A percentile compares a stretch with the other conserved stretches of the same genome.
phyloP scores from a whole-genome alignment of 2,113 vertebrate species.

The Apteryx mantelli region DNA sequence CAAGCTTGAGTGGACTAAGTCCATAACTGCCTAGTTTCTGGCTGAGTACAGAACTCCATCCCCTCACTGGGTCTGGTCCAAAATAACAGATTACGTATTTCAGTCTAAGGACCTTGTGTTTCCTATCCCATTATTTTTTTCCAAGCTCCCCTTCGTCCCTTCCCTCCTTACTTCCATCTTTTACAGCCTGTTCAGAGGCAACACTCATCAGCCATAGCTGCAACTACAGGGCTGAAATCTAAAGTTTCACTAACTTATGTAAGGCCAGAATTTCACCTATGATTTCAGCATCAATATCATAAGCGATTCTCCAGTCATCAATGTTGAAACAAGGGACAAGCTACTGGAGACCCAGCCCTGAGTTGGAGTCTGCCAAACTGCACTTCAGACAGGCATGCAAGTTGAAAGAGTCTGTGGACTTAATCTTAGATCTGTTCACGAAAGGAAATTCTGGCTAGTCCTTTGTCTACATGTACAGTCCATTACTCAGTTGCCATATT shows the following conservation, averaged over 20 bases:
- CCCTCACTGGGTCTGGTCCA: neutral
- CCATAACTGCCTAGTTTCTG: neutral
- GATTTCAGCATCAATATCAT: neutral
- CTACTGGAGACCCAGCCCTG: neutral
- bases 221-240: neutral
- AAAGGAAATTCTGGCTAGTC: neutral
- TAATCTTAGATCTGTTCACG: neutral
- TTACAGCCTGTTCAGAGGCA: neutral
- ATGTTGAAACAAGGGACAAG: neutral
- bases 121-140: neutral
- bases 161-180: neutral
- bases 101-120: neutral
- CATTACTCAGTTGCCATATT: neutral
- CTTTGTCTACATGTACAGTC: neutral
- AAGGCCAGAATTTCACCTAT: neutral
- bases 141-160: neutral
- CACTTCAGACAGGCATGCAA: fast-evolving
- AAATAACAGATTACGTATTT: neutral
- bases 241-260: neutral
- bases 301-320: neutral
- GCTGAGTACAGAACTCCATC: neutral
- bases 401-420: neutral
- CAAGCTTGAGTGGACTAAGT: neutral
- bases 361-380: neutral
- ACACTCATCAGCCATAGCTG: neutral